Evolutionary conservation across 2,113 vertebrate genomes (phyloP), one percentile per base, ranked within the genome.

Genomic region (Pygoscelis antarcticus): DNA sequence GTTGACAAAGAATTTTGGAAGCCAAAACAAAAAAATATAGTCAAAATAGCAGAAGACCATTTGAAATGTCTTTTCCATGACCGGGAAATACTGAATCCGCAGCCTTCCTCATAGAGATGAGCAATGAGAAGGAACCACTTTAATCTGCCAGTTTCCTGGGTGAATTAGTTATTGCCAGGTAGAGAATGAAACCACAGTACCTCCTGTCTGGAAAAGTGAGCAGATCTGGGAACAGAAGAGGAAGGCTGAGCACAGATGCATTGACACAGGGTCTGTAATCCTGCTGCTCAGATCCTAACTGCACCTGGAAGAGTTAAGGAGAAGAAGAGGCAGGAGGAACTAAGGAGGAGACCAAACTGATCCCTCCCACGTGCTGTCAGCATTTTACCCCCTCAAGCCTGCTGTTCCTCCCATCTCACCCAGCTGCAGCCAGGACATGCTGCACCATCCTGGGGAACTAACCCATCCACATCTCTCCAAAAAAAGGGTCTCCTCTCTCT

Each of bases 271-370:
- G 46, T 34, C 46, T 34, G 26, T 16, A 26, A 34, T n/a, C 40
- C 58, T 51, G 34, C 44, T 80, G 68, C 90, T 91, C 65, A 54
- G 18, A 13, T 11, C 72, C 77, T 16, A 40, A 5, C 25, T 17
- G 49, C 13, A 11, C 34, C 54, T 69, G 55, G 38, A 51, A 57
- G 58, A 79, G 62, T 26, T 58, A 32, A 84, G 74, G 49, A 55
- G 36, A 46, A 83, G 51, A 65, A 96, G 49, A 80, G 85, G 55
- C 92, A 95, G 78, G 54, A 90, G 94, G 90, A 92, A 84, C 57
- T 38, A 69, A 84, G 96, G 97, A 97, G 97, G 96, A 97, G 94
- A 93, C 91, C 68, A 46, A 74, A 97, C 49, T 19, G 96, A 97
- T 96, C 96, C 89, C 87, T 84, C 75, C 64, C 64, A 9, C 14